phyloP scores from a whole-genome alignment of 2,797 vertebrate species.

The Clarias laeviceps region DNA sequence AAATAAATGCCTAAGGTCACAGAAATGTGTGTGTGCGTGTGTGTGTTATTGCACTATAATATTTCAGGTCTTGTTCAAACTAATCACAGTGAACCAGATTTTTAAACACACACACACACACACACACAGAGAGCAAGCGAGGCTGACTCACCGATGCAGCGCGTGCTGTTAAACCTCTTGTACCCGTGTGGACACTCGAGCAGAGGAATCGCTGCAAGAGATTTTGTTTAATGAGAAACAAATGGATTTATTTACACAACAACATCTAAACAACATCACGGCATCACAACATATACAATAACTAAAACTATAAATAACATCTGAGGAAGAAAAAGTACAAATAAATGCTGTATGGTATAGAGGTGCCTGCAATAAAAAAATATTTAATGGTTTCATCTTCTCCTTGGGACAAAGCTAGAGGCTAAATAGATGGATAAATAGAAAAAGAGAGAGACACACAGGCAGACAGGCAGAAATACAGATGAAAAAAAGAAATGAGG shows the following conservation, averaged over 20 bases:
- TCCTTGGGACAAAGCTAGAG: too few species aligned
- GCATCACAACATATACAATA: neutral
- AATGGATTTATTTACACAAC: neutral
- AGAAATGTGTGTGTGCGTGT: conserved; percentile 1
- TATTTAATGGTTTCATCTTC: too few species aligned
- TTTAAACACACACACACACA: conserved; percentile 18
- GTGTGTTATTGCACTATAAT: neutral
- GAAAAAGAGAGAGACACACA: too few species aligned
- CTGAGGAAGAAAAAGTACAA: too few species aligned
- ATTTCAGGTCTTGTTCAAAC: conserved; percentile 3
- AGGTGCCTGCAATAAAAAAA: too few species aligned
- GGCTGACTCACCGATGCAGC: conserved; percentile 84
- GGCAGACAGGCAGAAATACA: too few species aligned
- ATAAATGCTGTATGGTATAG: too few species aligned
- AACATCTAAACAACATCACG: neutral
- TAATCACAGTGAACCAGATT: neutral
- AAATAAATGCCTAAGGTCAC: too few species aligned
- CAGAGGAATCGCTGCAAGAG: conserved; percentile 78
- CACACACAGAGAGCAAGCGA: neutral
- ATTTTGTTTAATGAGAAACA: too few species aligned
- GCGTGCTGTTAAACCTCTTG: conserved; percentile 89
- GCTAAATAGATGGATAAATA: too few species aligned
- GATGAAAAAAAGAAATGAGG: neutral
- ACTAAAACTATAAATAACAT: neutral
- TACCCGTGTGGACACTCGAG: conserved; percentile 92